Base-by-base conservation (phyloP, 2,888 invertebrate species). In the Bombylius major region DNA sequence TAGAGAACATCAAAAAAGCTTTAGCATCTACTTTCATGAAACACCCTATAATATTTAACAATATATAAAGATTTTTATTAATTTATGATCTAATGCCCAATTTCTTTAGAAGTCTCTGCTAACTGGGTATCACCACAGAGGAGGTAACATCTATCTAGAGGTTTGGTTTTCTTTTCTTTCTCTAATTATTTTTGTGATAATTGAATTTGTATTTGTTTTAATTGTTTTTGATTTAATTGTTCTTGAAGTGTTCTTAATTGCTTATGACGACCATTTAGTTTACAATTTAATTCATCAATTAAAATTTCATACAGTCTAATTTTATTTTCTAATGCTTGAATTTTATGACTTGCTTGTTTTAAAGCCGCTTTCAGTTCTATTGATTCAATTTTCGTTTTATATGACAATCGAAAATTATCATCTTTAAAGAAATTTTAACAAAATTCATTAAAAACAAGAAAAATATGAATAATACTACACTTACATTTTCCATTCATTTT, bases 331-430 rank as follows among this genome's bases (percentile, higher is more conserved):
- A 87, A 67, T 14, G 82, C 83, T 52, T 76, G 71, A 12, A 79
- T 78, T 63, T 84, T 81, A 48, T 82, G 82, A 61, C 84, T 82
- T 53, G 88, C n/a, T n/a, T n/a, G n/a, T n/a, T n/a, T n/a, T n/a
- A n/a, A n/a, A n/a, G n/a, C n/a, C n/a, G n/a, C n/a, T n/a, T n/a
- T n/a, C n/a, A n/a, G n/a, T n/a, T n/a, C n/a, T n/a, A n/a, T n/a
- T n/a, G n/a, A n/a, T n/a, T n/a, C n/a, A n/a, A n/a, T n/a, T n/a
- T n/a, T n/a, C n/a, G n/a, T n/a, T n/a, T n/a, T n/a, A n/a, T n/a
- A n/a, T n/a, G n/a, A n/a, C n/a, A n/a, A n/a, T n/a, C n/a, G n/a
- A n/a, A n/a, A n/a, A n/a, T n/a, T n/a, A 82, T 58, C 84, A 83
- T 8, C 80, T 78, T 51, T 86, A 74, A 50, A 82, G 79, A 0